Base-by-base conservation (phyloP, 2,113 vertebrate genomes). In the Solea solea region DNA sequence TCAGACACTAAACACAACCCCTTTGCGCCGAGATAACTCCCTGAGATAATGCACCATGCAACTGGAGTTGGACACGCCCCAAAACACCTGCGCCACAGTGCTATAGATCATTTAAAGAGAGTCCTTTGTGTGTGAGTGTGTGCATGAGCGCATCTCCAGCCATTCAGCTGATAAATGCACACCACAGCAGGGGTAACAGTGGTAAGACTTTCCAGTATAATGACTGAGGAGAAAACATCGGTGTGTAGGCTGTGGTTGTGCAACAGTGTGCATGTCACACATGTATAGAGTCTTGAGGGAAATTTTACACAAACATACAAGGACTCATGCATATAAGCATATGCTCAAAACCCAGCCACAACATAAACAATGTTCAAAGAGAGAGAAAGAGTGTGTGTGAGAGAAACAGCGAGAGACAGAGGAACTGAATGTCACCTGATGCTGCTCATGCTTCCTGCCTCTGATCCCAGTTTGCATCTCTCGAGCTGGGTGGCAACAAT, bases 401-500 rank as follows among this genome's bases (percentile, higher is more conserved):
- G 3, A 57, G 5, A 42, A 41, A 62, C 3, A 34, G 1, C 39
- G 2, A 68, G 2, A 58, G 7, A 42, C 11, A 39, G 3, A 68
- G 3, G 13, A 21, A 44, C 48, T 12, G 15, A 54, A 42, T 72
- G 77, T 85, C 96, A 99, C 97, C 97, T 98, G 91, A 99, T 96
- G 92, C 96, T 98, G 94, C 95, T 99, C 96, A 98, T 95, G 94
- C 97, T 98, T 90, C 96, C 97, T 0, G 96, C 95, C 84, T 99
- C 97, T 40, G 97, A 97, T 87, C 96, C 97, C 77, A 98, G 95
- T 87, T 98, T 98, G 95, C 98, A 98, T 96, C 96, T 93, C 95
- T 98, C 96, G 91, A 99, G 93, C 66, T 99, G 98, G 86, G 96
- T 98, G 42, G 97, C 96, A 0, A 99, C 97, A 78, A 98, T 98